Base-by-base conservation (phyloP, 2,888 invertebrate genomes). In the Sphecodes monilicornis region DNA sequence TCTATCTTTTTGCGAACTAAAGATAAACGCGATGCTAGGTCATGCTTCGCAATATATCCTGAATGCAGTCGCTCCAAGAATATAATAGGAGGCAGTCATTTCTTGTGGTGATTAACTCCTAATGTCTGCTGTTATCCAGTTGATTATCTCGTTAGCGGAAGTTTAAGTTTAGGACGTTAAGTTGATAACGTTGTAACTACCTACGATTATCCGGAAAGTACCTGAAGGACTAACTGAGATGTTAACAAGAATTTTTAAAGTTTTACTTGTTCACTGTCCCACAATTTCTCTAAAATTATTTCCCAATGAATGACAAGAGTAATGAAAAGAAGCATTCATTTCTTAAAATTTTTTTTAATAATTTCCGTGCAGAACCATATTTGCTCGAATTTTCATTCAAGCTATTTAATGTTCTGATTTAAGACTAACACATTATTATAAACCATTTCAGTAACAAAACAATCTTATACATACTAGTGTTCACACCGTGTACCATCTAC, bases 121-220 rank as follows among this genome's bases (percentile, higher is more conserved):
- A 78, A 83, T 83, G 69, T 11, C 60, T 70, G 32, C 50, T 43
- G 29, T 57, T 78, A 84, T 84, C 78, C 77, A 71, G 26, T 50
- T 71, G 60, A 78, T 80, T 66, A 76, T 86, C 60, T 80, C 72
- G 74, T 72, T 57, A 76, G 76, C 10, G 32, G 70, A 86, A 85
- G 68, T 80, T 80, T 22, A 80, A 86, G 72, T 80, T 83, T 64
- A 70, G 64, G 54, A 72, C 50, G 60, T 68, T 66, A 41, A 60
- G 54, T 66, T 85, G 79, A 82, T 86, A 86, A 82, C 36, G 70
- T 70, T 77, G 76, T 71, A 69, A 85, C 43, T 76, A 66, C 64
- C 71, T 22, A 39, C 41, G 29, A 80, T 70, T 70, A 76, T 64
- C 66, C 36, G 64, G 43, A 68, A 68, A 41, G 50, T 76, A 54